Conservation (phyloP, 2,797 vertebrate species). For the Catharus ustulatus region DNA sequence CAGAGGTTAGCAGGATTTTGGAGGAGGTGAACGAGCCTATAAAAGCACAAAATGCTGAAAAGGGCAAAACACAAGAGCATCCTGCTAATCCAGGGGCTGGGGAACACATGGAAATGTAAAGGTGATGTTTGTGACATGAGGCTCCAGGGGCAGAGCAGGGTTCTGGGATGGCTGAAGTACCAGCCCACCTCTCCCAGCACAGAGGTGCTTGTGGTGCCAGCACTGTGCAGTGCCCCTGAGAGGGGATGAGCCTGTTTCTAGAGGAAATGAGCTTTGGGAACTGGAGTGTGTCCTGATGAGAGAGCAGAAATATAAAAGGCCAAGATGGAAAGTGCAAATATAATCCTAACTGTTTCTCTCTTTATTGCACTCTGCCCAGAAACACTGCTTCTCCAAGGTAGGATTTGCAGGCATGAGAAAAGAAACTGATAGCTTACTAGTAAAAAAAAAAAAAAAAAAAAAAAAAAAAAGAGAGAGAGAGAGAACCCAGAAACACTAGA, state of each 20-base stretch:
- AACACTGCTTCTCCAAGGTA: not conserved
- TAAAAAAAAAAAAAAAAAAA: not conserved
- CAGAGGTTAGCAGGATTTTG: conserved; percentile 32
- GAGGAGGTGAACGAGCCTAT: conserved; percentile 51
- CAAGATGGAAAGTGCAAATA: not conserved
- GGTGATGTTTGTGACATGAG: not conserved
- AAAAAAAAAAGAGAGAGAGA: rapidly evolving
- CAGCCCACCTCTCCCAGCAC: rapidly evolving
- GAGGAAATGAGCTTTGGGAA: not conserved
- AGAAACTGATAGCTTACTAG: not conserved
- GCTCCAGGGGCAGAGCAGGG: rapidly evolving
- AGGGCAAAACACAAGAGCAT: conserved; percentile 66
- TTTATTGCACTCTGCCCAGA: conserved; percentile 2
- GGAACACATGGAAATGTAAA: not conserved
- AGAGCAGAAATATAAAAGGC: not conserved
- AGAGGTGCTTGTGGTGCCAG: not conserved
- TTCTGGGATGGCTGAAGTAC: not conserved
- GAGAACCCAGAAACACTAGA: not conserved
- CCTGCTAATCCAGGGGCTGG: conserved; percentile 60
- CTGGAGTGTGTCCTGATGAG: not conserved
- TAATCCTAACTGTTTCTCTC: not conserved
- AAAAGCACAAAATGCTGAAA: conserved; percentile 54
- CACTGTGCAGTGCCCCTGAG: not conserved
- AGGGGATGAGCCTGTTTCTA: not conserved
- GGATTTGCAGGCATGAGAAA: not conserved